Percentiles rank a stretch among this genome's conserved stretches.
Evolutionary conservation across 2,797 vertebrate genomes (phyloP).

Genomic region (Alosa sapidissima): DNA sequence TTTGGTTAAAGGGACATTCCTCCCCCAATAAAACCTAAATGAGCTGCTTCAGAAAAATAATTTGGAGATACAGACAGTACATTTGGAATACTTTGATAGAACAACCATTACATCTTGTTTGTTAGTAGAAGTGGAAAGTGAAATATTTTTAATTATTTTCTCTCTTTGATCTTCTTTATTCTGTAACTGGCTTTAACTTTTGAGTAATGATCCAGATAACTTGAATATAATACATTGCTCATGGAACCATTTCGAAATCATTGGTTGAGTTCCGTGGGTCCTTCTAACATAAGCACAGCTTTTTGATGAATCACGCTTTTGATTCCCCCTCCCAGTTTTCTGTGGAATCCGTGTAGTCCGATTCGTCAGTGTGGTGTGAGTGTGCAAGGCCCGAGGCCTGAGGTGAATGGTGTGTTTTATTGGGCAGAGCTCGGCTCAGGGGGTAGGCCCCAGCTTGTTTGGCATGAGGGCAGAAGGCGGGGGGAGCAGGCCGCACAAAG

Average conservation of each 20-base stretch:
- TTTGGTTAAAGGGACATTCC: not conserved
- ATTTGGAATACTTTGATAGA: not conserved
- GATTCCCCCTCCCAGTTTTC: slow-evolving; percentile 8
- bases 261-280: not conserved
- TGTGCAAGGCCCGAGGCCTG: slow-evolving; percentile 26
- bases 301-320: slow-evolving; percentile 11
- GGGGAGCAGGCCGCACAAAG: slow-evolving; percentile 68
- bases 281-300: not conserved
- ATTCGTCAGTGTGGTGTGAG: slow-evolving; percentile 9
- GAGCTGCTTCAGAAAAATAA: not conserved
- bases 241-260: not conserved
- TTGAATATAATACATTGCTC: not conserved
- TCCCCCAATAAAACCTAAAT: not conserved
- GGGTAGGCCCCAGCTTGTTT: slow-evolving; percentile 50
- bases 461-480: slow-evolving; percentile 55
- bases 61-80: not conserved
- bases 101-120: not conserved
- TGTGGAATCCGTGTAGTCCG: not conserved
- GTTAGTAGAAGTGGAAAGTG: not conserved
- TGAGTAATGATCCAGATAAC: not conserved
- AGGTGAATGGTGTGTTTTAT: slow-evolving; percentile 54
- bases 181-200: not conserved
- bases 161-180: not conserved
- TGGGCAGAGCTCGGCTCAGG: slow-evolving; percentile 41
- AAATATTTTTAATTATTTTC: not conserved